These are phyloP conservation scores for Pollenia amentaria DNA, from an alignment of 2,888 invertebrate genomes.

Conservation along the genomic window DNA sequence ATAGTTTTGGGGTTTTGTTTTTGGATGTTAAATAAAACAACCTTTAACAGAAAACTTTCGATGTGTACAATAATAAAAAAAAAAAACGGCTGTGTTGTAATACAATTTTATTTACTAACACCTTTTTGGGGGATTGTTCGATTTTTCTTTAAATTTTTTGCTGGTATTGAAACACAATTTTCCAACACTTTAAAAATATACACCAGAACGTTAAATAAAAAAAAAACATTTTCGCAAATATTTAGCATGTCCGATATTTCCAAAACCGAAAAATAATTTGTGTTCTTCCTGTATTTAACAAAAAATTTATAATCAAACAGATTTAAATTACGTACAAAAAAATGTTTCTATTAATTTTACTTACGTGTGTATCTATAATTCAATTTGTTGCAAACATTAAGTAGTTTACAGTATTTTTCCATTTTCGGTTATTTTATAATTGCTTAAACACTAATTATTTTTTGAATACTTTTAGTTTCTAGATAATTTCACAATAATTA, in stretches of 20 bases:
- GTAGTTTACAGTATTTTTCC: constrained; percentile 52
- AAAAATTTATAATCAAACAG: constrained; percentile 27
- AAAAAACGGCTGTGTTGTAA: not conserved
- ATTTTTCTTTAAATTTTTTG: constrained; percentile 1
- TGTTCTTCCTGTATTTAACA: constrained; percentile 65
- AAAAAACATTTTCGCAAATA: constrained; percentile 27
- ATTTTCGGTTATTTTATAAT: constrained; percentile 50
- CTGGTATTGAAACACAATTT: constrained; percentile 34
- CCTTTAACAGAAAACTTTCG: constrained; percentile 51
- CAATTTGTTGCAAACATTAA: constrained; percentile 8
- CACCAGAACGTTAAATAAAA: constrained; percentile 35
- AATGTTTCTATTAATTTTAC: constrained; percentile 3
- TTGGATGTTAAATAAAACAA: constrained; percentile 27
- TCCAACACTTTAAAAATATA: constrained; percentile 42
- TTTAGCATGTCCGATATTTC: constrained; percentile 61
- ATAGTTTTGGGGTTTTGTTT: constrained; percentile 11
- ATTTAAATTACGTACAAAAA: constrained; percentile 11
- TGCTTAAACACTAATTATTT: constrained; percentile 41
- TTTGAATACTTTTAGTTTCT: constrained; percentile 11
- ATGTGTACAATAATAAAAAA: not conserved
- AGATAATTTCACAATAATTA: constrained; percentile 13
- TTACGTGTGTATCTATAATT: not conserved
- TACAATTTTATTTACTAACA: constrained; percentile 25
- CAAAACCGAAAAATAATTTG: constrained; percentile 13
- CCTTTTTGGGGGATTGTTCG: not conserved